phyloP scores from a whole-genome alignment of 2,113 vertebrate genomes.

The Thryonomys swinderianus region DNA sequence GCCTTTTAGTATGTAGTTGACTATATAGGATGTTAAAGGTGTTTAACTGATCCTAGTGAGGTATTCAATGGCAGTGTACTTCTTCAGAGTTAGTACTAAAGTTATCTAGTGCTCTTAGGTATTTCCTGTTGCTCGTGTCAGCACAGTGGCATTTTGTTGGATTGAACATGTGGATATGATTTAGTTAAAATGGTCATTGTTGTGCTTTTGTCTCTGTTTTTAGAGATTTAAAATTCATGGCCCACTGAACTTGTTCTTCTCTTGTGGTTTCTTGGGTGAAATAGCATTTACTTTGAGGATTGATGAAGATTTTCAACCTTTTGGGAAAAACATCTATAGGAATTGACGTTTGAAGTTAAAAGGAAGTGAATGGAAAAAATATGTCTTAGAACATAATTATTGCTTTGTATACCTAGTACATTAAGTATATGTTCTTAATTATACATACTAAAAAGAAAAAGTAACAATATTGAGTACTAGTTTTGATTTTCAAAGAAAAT shows the following conservation, averaged over 20 bases:
- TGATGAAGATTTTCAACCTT: conserved; percentile 17
- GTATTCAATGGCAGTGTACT: not conserved
- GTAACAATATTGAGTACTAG: not conserved
- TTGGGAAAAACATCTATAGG: not conserved
- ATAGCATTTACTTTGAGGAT: conserved; percentile 22
- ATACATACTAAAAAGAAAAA: not conserved
- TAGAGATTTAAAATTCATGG: not conserved
- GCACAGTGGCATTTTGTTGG: not conserved
- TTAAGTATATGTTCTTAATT: not conserved
- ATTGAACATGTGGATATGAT: conserved; percentile 2
- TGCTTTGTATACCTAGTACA: conserved; percentile 16
- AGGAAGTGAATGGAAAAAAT: conserved; percentile 16
- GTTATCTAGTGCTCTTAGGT: not conserved
- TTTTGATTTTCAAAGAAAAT: conserved; percentile 42
- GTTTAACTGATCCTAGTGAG: not conserved
- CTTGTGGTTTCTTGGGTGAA: not conserved
- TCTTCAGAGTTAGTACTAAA: conserved; percentile 18
- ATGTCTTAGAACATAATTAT: conserved; percentile 23
- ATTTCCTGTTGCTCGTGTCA: conserved; percentile 19
- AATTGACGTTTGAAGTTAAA: conserved; percentile 54
- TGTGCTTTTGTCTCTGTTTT: not conserved
- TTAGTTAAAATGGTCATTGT: not conserved
- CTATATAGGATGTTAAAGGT: not conserved
- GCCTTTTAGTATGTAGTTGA: conserved; percentile 27
- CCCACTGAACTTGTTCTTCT: conserved; percentile 16